Percentiles rank a stretch among this genome's conserved stretches.
These are phyloP conservation scores for Montipora sp. DNA, from an alignment of 64 coral and sea anemone genomes.

Conservation along the genomic window DNA sequence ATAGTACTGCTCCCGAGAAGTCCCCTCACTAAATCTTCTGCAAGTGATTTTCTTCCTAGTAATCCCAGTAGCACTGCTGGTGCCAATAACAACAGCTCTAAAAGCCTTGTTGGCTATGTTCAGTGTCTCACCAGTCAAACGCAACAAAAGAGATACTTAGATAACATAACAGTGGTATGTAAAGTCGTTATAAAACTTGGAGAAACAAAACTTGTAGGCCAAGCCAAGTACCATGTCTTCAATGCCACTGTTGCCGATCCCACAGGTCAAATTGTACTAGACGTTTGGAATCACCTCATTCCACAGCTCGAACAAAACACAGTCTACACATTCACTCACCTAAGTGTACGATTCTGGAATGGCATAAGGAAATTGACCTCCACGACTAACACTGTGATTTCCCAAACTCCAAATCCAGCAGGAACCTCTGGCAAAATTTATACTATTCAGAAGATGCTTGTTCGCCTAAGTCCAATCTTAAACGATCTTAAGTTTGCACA, in stretches of 20 bases:
- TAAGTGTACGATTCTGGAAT: slow-evolving; percentile 50
- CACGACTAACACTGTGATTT: slow-evolving; percentile 45
- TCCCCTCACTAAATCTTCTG: background rate
- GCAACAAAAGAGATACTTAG: slow-evolving; percentile 56
- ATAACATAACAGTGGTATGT: slow-evolving; percentile 3
- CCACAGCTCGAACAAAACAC: slow-evolving; percentile 18
- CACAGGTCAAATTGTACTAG: slow-evolving; percentile 46
- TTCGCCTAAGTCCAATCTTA: too few relatives aligned
- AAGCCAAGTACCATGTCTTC: slow-evolving; percentile 30
- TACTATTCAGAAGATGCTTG: too few relatives aligned
- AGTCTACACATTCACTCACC: slow-evolving; percentile 38
- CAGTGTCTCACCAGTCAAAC: slow-evolving; percentile 53
- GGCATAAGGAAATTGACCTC: slow-evolving; percentile 50
- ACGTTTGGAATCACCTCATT: slow-evolving; percentile 69
- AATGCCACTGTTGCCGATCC: slow-evolving; percentile 44
- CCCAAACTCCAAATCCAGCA: background rate
- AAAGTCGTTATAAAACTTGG: slow-evolving; percentile 24
- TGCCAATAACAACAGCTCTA: background rate
- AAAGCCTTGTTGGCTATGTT: slow-evolving; percentile 54
- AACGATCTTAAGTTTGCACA: too few relatives aligned
- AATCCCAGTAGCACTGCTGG: too few relatives aligned
- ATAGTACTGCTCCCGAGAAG: background rate
- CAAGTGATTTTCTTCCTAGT: background rate
- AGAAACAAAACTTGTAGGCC: slow-evolving; percentile 21
- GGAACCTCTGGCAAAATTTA: too few relatives aligned